Base-by-base conservation (phyloP, 2,113 vertebrate genomes). In the Trematocara marginatum region DNA sequence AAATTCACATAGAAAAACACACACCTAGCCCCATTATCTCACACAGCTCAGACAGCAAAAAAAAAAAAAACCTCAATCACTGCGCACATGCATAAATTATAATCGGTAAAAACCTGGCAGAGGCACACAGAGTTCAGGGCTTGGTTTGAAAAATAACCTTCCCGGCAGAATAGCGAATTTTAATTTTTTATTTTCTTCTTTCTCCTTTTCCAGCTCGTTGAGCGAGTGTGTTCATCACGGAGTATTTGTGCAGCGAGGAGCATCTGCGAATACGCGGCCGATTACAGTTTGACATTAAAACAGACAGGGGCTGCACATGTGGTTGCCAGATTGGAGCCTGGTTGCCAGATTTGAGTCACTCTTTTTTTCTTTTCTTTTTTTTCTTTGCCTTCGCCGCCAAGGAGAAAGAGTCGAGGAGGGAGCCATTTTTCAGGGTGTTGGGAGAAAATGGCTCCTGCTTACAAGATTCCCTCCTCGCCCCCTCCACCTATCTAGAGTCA, bases 241-340 rank as follows among this genome's bases (percentile, higher is more conserved):
- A 84, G 74, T n/a, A 61, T 88, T 90, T 90, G 59, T n/a, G 69
- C 76, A 45, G 82, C 38, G 9, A 56, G 56, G 80, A 91, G 84
- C 81, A 88, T 85, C 84, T 93, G 91, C 45, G 47, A 92, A 88
- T 88, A 80, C 83, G 89, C n/a, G 51, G 78, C 78, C 82, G 71
- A 92, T 87, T 90, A 82, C 88, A 80, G 64, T 89, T 83, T 76
- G 80, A 90, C 86, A 91, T 92, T 80, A 88, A 89, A 88, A 80
- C 84, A 92, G 69, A 85, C 88, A 31, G 78, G 5, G 12, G 51
- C 34, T 59, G 86, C 88, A 93, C 93, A 95, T 94, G 94, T 95
- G 95, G 93, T 78, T 90, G 92, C 92, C 94, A 94, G 86, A 93
- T 92, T 93, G 90, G 88, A 90, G 79, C 83, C 82, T 61, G 85